These are phyloP conservation scores for Drosophila bocqueti DNA, from an alignment of 1,140 invertebrate genomes.

Conservation along the genomic window DNA sequence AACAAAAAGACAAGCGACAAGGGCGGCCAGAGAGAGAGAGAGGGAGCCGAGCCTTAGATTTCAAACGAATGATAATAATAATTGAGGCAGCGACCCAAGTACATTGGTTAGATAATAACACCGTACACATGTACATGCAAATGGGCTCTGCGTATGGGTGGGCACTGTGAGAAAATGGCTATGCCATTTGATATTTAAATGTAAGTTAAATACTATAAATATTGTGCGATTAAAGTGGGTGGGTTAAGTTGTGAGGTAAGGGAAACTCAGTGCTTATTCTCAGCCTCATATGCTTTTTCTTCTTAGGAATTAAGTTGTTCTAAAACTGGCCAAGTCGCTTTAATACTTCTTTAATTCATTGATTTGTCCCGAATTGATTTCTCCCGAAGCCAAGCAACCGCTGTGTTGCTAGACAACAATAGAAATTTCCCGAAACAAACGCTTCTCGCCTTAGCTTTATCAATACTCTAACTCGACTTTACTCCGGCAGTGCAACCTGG, in stretches of 20 bases:
- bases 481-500: background rate
- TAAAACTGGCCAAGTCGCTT: background rate
- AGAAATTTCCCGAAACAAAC: slow-evolving; percentile 13
- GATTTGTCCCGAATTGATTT: slow-evolving; percentile 12
- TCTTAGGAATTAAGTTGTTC: background rate
- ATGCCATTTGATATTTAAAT: slow-evolving; percentile 1
- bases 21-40: background rate
- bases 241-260: background rate
- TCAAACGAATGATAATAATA: slow-evolving; percentile 80
- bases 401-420: slow-evolving; percentile 62
- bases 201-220: background rate
- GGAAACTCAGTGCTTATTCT: background rate
- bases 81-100: slow-evolving; percentile 61
- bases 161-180: slow-evolving; percentile 38
- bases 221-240: too few relatives aligned
- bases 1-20: slow-evolving; percentile 16
- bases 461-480: slow-evolving; percentile 16
- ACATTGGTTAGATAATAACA: slow-evolving; percentile 55
- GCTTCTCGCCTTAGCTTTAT: slow-evolving; percentile 33
- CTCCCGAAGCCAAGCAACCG: slow-evolving; percentile 51
- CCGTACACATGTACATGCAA: slow-evolving; percentile 28
- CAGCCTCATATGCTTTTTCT: background rate
- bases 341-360: background rate
- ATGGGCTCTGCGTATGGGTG: slow-evolving; percentile 9
- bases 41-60: slow-evolving; percentile 58